These are phyloP conservation scores for Gadus macrocephalus DNA, from an alignment of 2,113 vertebrate genomes.

Conservation along the genomic window DNA sequence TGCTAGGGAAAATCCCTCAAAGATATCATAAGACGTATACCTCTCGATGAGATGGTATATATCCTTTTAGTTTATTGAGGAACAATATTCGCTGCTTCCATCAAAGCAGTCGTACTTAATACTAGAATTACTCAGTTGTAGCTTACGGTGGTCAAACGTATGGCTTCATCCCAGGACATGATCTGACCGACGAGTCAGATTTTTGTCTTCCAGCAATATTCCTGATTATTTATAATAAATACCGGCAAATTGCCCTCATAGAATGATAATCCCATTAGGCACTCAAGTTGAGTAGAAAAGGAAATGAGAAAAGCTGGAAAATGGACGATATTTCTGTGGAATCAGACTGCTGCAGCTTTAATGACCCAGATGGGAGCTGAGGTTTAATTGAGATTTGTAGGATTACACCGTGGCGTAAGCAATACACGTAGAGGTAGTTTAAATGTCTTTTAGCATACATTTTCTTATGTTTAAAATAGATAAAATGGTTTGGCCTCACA, in stretches of 20 bases:
- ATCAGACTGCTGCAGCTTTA: slow-evolving; percentile 6
- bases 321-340: not conserved
- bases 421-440: slow-evolving; percentile 4
- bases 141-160: too few relatives aligned
- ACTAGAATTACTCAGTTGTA: too few relatives aligned
- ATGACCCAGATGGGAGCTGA: slow-evolving; percentile 26
- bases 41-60: too few relatives aligned
- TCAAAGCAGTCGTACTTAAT: too few relatives aligned
- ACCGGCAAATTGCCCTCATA: slow-evolving; percentile 3
- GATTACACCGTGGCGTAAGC: slow-evolving; percentile 8
- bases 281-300: not conserved
- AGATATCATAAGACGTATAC: too few relatives aligned
- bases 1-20: too few relatives aligned
- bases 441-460: too few relatives aligned
- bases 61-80: too few relatives aligned
- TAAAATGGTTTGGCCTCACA: too few relatives aligned
- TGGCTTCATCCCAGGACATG: slow-evolving; percentile 33
- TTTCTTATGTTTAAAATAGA: too few relatives aligned
- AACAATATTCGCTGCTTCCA: too few relatives aligned
- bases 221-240: slow-evolving; percentile 32
- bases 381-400: slow-evolving; percentile 23
- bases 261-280: not conserved
- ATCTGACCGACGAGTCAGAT: slow-evolving; percentile 11
- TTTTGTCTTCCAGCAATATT: slow-evolving; percentile 19
- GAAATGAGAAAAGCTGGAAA: not conserved